These are phyloP conservation scores for Tipula helvola DNA, from an alignment of 2,888 invertebrate species.

Conservation along the genomic window DNA sequence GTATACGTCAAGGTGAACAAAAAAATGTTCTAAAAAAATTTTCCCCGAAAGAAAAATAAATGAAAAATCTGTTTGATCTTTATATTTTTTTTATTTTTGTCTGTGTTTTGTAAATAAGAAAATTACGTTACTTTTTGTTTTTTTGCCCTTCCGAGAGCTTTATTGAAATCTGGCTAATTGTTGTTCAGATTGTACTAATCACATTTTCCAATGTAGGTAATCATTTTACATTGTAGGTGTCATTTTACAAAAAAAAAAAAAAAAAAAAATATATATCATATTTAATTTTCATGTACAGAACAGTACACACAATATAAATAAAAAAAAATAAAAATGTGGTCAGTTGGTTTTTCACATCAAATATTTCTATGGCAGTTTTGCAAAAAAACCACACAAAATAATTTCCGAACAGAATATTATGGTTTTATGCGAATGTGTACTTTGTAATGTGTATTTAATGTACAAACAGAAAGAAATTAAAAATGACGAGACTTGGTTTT, in stretches of 20 bases:
- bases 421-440: background rate
- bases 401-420: background rate
- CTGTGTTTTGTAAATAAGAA: background rate
- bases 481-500: background rate
- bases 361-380: background rate
- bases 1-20: background rate
- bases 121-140: background rate
- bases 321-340: background rate
- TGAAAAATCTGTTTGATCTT: background rate
- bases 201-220: background rate
- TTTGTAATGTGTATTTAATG: background rate
- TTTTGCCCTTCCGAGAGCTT: background rate
- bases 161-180: background rate
- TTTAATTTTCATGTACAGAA: background rate
- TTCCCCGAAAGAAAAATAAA: background rate
- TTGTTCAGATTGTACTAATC: background rate
- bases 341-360: background rate
- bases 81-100: background rate
- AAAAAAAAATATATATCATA: background rate
- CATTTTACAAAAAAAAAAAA: background rate
- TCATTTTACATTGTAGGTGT: background rate
- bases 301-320: background rate
- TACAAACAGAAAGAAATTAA: background rate
- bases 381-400: background rate
- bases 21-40: background rate